These are phyloP conservation scores for Esox lucius DNA, from an alignment of 2,797 vertebrate genomes.

Conservation along the genomic window DNA sequence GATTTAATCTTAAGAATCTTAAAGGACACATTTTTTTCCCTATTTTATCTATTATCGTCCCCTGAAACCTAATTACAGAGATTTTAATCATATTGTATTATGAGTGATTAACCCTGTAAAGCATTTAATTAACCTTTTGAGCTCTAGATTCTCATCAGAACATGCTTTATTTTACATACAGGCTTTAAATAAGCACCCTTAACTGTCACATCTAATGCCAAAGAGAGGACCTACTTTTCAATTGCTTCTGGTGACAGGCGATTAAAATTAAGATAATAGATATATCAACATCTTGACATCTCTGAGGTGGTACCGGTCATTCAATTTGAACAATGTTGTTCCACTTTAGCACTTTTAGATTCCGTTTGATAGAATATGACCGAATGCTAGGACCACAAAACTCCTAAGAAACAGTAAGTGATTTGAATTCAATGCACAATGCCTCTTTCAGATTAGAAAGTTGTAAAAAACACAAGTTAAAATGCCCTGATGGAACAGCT, in stretches of 20 bases:
- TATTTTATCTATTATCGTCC: slow-evolving; percentile 59
- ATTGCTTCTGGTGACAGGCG: slow-evolving; percentile 60
- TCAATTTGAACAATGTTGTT: slow-evolving; percentile 29
- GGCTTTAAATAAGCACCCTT: slow-evolving; percentile 76
- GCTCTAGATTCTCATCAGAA: slow-evolving; percentile 68
- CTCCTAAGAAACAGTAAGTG: neutral
- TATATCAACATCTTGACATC: slow-evolving; percentile 51
- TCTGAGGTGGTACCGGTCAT: slow-evolving; percentile 34
- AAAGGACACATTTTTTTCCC: slow-evolving; percentile 13
- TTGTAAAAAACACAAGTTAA: slow-evolving; percentile 20
- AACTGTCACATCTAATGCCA: slow-evolving; percentile 73
- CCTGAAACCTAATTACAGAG: slow-evolving; percentile 74
- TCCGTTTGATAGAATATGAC: neutral
- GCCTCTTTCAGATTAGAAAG: slow-evolving; percentile 27
- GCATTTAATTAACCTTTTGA: slow-evolving; percentile 79
- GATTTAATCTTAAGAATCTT: slow-evolving; percentile 53
- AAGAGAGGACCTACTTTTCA: slow-evolving; percentile 70
- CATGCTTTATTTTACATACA: slow-evolving; percentile 58
- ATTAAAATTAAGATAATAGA: slow-evolving; percentile 28
- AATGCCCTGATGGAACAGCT: neutral
- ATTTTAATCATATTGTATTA: slow-evolving; percentile 80
- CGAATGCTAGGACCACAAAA: slow-evolving; percentile 15
- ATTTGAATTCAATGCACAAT: neutral
- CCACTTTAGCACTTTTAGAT: slow-evolving; percentile 3
- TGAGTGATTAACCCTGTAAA: slow-evolving; percentile 78